Base-by-base conservation (phyloP, 2,797 vertebrate species). In the Aplochiton taeniatus region DNA sequence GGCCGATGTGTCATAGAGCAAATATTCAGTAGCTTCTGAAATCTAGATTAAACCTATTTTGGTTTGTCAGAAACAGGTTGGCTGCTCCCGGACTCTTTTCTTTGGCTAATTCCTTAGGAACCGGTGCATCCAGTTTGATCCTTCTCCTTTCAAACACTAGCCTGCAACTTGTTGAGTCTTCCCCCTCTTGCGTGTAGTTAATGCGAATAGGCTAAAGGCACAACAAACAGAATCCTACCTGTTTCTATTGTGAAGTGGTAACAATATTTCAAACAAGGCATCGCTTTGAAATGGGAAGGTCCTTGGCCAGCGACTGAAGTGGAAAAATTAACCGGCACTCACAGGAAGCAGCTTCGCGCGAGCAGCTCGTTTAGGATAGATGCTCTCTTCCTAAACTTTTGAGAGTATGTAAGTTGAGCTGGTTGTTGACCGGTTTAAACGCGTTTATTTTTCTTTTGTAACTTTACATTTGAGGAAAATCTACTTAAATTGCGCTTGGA, bases 91-190 rank as follows among this genome's bases (percentile, higher is more conserved):
- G 86, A 80, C 88, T 80, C 83, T 82, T 74, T 79, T 82, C 84
- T 91, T 87, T 90, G 90, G 89, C 87, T 93, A 91, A 95, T 95
- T 96, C 91, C 91, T 91, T 92, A 94, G 92, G 93, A 98, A 98
- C 96, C 96, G 96, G 97, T 97, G 95, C 92, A 96, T 98, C 96
- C 96, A 97, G 96, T 98, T 97, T 95, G 90, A 93, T 93, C 91
- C 91, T 89, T 92, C 92, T 93, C 90, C 84, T 88, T 88, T 92
- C 92, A 92, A 91, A 93, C 88, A 89, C 88, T 70, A 70, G 80
- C 75, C 9, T 66, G 72, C 74, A 91, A 92, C 94, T 90, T 93
- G 93, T 93, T 87, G 90, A 92, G 88, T 90, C 90, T 87, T 83
- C 67, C 75, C 68, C 63, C 68, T 65, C 81, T 84, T 55, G 18